Evolutionary conservation across 1,140 invertebrate species (phyloP).

Genomic region (Drosophila watanabei): DNA sequence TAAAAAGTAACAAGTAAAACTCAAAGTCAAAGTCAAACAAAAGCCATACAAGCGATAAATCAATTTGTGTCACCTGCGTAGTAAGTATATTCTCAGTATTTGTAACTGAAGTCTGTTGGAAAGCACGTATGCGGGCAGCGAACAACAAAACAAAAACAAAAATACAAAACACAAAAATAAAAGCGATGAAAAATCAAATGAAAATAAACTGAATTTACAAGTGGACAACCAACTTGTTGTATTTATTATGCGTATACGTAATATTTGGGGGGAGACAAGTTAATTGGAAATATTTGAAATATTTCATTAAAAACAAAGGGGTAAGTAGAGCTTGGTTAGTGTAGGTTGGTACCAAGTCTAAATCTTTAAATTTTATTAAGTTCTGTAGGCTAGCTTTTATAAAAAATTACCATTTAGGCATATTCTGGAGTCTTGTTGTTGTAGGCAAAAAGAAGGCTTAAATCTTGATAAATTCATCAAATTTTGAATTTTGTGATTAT

Average conservation of each 20-base stretch:
- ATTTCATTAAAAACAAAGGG: background rate
- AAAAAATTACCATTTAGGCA: background rate
- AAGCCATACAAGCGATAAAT: conserved; percentile 65
- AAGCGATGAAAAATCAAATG: conserved; percentile 63
- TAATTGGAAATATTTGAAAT: too few relatives aligned
- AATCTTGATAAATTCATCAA: too few relatives aligned
- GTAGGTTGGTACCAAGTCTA: too few relatives aligned
- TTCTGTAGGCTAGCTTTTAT: background rate
- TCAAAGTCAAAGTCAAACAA: conserved; percentile 48
- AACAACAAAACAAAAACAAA: conserved; percentile 55
- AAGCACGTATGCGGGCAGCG: conserved; percentile 52
- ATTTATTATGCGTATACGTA: conserved; percentile 18
- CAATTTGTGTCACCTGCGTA: conserved; percentile 81
- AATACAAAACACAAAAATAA: conserved; percentile 32
- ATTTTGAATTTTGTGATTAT: too few relatives aligned
- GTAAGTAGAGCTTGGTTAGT: background rate
- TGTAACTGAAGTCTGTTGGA: conserved; percentile 74
- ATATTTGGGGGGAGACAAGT: background rate
- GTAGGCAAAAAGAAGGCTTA: too few relatives aligned
- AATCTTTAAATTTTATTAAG: background rate
- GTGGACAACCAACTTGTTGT: conserved; percentile 32
- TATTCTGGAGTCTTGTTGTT: too few relatives aligned
- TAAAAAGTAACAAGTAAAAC: conserved; percentile 24
- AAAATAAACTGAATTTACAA: conserved; percentile 83
- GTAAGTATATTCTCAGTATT: conserved; percentile 76